Base-by-base conservation (phyloP, 2,797 vertebrate species). In the Eurystomus glaucurus region DNA sequence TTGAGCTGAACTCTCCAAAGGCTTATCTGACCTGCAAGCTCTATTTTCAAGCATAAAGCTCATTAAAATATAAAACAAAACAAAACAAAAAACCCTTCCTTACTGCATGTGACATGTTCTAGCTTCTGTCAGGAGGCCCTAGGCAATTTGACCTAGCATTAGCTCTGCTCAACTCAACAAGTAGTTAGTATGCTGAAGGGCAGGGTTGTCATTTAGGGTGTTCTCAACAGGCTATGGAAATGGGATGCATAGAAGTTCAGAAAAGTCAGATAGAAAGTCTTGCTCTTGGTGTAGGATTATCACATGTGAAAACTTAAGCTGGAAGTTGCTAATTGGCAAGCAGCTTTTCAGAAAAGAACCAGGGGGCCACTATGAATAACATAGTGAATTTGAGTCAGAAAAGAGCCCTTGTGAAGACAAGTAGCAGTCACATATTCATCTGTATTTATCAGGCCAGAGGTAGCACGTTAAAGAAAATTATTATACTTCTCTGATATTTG, bases 21-120 rank as follows among this genome's bases (percentile, higher is more conserved):
- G 10, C 28, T 77, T 70, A 31, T 88, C 60, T 83, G 71, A 85
- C 37, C 68, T 88, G 29, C 1, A 28, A 94, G 48, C 19, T 66
- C 8, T 45, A 82, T 85, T 92, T 95, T 93, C 62, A 91, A 66
- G 29, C 91, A 62, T 43, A 76, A 75, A 69, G 29, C 8, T 92
- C 52, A 84, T 86, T 93, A 74, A 86, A 93, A 90, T 31, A 80
- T 46, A 72, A 94, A 87, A 18, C 25, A 91, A 89, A 94, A 31
- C 65, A 91, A 92, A 80, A 35, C 35, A 5, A 68, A 68, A 55
- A 37, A 13, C 0, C 9, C 17, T 88, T 68, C 28, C 22, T 88
- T 57, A 29, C 9, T 79, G 0, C 45, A n/a, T 75, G 31, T 8
- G 3, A 71, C 28, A 21, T 88, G 52, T 57, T 85, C n/a, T 15